phyloP scores from a whole-genome alignment of 2,113 vertebrate genomes.

The Hemiprocne comata region DNA sequence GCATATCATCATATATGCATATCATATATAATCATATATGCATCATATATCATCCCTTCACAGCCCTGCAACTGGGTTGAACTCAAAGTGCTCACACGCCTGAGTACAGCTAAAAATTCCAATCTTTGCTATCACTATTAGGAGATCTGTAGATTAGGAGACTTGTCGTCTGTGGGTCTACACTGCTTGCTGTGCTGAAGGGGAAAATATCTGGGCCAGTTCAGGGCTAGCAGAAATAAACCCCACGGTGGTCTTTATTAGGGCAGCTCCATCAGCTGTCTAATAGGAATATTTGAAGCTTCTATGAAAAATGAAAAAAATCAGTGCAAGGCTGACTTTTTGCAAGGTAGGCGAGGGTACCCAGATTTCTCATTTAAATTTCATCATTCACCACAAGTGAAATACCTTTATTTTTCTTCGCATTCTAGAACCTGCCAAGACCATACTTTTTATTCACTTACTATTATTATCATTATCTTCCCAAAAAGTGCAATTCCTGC shows the following conservation, averaged over 20 bases:
- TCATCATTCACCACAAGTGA: background rate
- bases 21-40: no score
- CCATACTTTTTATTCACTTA: background rate
- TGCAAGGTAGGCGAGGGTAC: background rate
- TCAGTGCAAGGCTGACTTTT: background rate
- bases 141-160: background rate
- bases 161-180: background rate
- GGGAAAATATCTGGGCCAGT: background rate
- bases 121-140: background rate
- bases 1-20: no score
- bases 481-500: background rate
- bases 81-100: fast-evolving
- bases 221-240: background rate
- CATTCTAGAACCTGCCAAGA: background rate
- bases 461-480: background rate
- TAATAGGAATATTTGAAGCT: background rate
- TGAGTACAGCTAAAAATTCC: background rate
- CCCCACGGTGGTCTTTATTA: background rate
- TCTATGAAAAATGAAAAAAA: background rate
- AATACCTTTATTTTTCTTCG: background rate
- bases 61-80: background rate
- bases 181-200: background rate
- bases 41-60: background rate
- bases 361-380: background rate
- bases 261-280: background rate